Evolutionary conservation across 1,140 invertebrate species (phyloP).

Genomic region (Neodiprion pinetum): DNA sequence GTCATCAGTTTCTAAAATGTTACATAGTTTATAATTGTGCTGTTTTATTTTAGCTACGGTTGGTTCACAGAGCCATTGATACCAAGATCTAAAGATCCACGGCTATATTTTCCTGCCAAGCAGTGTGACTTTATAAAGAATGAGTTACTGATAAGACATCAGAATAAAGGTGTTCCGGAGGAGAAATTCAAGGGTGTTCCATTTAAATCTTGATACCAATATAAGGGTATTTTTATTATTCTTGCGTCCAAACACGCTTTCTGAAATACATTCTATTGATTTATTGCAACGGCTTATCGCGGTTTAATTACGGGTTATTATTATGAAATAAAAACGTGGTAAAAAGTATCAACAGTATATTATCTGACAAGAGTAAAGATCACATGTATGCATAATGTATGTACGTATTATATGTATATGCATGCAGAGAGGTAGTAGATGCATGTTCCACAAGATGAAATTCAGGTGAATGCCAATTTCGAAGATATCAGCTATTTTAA

Average conservation of each 20-base stretch:
- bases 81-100: conserved; percentile 37
- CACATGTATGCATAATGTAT: too few species aligned
- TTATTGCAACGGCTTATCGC: background rate
- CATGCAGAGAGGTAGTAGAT: too few species aligned
- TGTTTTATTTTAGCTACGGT: conserved; percentile 43
- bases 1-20: conserved; percentile 11
- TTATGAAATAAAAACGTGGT: too few species aligned
- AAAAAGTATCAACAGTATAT: too few species aligned
- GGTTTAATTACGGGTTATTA: too few species aligned
- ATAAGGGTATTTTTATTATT: background rate
- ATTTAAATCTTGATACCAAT: conserved; percentile 34
- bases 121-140: conserved; percentile 43
- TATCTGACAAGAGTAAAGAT: too few species aligned
- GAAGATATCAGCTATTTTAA: too few species aligned
- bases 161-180: conserved; percentile 33
- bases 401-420: too few species aligned
- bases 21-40: background rate
- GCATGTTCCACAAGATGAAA: too few species aligned
- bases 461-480: too few species aligned
- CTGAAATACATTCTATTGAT: background rate
- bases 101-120: conserved; percentile 43
- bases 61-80: conserved; percentile 44
- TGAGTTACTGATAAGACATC: conserved; percentile 41
- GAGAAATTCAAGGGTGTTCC: conserved; percentile 44
- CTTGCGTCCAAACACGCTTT: background rate